Conservation (phyloP, 2,888 invertebrate genomes). For the Nomada flava region DNA sequence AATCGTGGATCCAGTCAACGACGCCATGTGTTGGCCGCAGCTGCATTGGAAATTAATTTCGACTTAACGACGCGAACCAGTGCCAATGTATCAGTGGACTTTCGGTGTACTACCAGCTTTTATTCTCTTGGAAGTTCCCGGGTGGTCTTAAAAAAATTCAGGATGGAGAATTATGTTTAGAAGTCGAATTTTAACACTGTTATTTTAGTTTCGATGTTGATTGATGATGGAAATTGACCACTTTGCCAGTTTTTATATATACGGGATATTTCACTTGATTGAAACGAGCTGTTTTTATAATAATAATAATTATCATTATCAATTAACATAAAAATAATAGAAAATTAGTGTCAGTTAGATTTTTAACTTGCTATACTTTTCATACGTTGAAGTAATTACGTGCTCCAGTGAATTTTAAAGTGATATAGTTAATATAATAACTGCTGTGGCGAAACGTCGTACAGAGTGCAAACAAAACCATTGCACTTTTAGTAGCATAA, state of each 20-base stretch:
- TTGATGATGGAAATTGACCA: no score
- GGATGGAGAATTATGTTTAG: no score
- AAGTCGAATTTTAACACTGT: no score
- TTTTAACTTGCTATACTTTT: no score
- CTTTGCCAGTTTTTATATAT: no score
- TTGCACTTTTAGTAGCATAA: constrained; percentile 1
- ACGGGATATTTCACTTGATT: no score
- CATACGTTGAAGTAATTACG: not conserved
- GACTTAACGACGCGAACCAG: constrained; percentile 60
- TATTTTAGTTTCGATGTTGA: no score
- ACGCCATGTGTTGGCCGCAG: constrained; percentile 65
- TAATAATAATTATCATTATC: no score
- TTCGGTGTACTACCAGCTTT: constrained; percentile 40
- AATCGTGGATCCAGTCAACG: constrained; percentile 42
- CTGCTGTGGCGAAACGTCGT: not conserved
- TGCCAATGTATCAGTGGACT: constrained; percentile 26
- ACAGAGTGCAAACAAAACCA: constrained; percentile 1
- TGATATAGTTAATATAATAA: not conserved
- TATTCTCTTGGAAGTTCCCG: constrained; percentile 11
- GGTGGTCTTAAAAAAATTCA: no score
- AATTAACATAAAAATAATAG: no score
- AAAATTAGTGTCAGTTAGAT: no score
- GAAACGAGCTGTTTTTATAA: no score
- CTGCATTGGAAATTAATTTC: constrained; percentile 78
- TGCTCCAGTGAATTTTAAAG: not conserved